Base-by-base conservation (phyloP, 2,888 invertebrate genomes). In the Agrypnus murinus region DNA sequence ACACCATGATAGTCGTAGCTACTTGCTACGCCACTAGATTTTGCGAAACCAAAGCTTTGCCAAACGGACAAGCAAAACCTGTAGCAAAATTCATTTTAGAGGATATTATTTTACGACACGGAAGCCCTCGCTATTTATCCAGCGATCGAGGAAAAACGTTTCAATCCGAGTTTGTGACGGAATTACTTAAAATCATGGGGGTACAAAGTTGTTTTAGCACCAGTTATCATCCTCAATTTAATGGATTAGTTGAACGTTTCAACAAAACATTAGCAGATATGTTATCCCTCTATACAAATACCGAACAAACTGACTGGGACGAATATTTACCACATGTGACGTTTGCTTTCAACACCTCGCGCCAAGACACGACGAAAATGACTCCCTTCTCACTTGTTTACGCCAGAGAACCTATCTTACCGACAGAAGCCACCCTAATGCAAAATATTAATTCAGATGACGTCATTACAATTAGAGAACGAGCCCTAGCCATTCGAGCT, bases 1-100 rank as follows among this genome's bases (percentile, higher is more conserved):
- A 25, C 25, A 25, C 25, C 25, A 25, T 25, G 25, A 25, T 25
- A 25, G 65, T 79, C 1, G 77, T 80, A 4, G 77, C 78, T 0
- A 78, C 77, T 1, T 78, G 78, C 53, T 80, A 77, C 36, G 76
- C 78, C 3, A 77, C 79, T 0, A 34, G 76, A n/a, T 80, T 71
- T 65, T 73, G 72, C 25, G 25, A 25, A 25, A 25, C 25, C 25
- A 25, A 25, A 5, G 25, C 25, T 5, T 5, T 25, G 5, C 34
- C 71, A 10, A 65, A 55, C 10, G 77, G 72, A 4, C 75, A 75
- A 62, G 70, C 75, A 1, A 67, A 53, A 3, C 25, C 25, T 3
- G 25, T 25, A 25, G 5, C 25, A 2, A 25, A 25, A 25, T 25
- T 25, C 5, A 14, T 74, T 9, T 5, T 73, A n/a, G 69, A 71